These are phyloP conservation scores for Hoplias malabaricus DNA, from an alignment of 2,113 vertebrate genomes.

Conservation along the genomic window DNA sequence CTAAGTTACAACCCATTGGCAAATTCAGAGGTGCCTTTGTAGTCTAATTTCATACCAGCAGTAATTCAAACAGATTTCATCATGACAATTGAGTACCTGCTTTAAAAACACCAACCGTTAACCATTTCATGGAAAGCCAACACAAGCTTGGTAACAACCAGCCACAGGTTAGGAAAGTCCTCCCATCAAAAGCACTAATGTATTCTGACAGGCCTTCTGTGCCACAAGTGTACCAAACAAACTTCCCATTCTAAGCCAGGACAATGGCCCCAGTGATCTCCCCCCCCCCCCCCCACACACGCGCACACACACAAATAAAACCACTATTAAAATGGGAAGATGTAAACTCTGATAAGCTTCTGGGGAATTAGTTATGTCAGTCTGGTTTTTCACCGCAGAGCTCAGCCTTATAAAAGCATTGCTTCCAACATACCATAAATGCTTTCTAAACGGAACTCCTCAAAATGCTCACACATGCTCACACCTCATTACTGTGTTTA, in stretches of 20 bases:
- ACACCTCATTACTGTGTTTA: background rate
- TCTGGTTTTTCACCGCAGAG: background rate
- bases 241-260: slow-evolving; percentile 27
- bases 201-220: slow-evolving; percentile 50
- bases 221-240: background rate
- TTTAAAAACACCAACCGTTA: background rate
- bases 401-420: slow-evolving; percentile 1
- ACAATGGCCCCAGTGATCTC: slow-evolving; percentile 56
- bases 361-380: background rate
- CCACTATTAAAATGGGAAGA: background rate
- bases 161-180: slow-evolving; percentile 16
- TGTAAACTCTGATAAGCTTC: background rate
- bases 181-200: slow-evolving; percentile 35
- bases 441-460: background rate
- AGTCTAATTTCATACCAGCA: background rate
- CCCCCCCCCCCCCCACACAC: background rate
- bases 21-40: slow-evolving; percentile 28
- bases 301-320: slow-evolving; percentile 1
- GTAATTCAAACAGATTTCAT: background rate
- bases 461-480: background rate
- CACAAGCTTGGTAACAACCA: slow-evolving; percentile 14
- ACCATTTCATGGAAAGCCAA: background rate
- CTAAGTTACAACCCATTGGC: background rate
- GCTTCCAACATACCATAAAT: background rate
- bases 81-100: background rate